Evolutionary conservation across 2,888 invertebrate genomes (phyloP).

Genomic region (Tachina grossa): DNA sequence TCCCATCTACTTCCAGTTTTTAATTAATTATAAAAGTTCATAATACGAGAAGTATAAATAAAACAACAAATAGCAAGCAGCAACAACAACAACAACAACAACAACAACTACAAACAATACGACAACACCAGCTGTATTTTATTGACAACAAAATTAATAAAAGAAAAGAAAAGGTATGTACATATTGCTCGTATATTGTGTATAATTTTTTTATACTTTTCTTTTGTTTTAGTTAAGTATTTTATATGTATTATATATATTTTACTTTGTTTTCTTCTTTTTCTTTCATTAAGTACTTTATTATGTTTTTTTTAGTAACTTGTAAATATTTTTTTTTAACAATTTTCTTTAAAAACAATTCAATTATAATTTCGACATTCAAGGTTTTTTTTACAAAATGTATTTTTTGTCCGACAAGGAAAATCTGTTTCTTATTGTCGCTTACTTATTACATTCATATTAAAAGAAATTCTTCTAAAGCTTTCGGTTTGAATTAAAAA

Average conservation of each 20-base stretch:
- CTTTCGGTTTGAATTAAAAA: too few relatives aligned
- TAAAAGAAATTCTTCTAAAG: too few relatives aligned
- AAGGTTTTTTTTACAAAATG: background rate
- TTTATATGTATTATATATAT: background rate
- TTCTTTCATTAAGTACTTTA: slow-evolving; percentile 13
- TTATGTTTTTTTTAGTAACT: background rate
- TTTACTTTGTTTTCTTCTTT: background rate
- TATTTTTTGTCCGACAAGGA: background rate
- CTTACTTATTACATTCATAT: too few relatives aligned
- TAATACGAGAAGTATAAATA: background rate
- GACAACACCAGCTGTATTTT: slow-evolving; percentile 59
- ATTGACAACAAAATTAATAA: slow-evolving; percentile 50
- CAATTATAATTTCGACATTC: background rate
- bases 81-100: slow-evolving; percentile 8
- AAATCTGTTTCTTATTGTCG: too few relatives aligned
- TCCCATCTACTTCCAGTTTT: slow-evolving; percentile 59
- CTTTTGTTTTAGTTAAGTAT: background rate
- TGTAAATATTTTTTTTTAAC: too few relatives aligned
- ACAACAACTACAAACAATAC: slow-evolving; percentile 34
- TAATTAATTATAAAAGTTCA: slow-evolving; percentile 30
- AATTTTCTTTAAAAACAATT: background rate
- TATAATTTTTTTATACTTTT: slow-evolving; percentile 5
- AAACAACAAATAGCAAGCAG: slow-evolving; percentile 3
- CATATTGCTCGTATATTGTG: background rate
- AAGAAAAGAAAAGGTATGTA: slow-evolving; percentile 51